Base-by-base conservation (phyloP, 2,888 invertebrate genomes). In the Dicranocentrus wangi region DNA sequence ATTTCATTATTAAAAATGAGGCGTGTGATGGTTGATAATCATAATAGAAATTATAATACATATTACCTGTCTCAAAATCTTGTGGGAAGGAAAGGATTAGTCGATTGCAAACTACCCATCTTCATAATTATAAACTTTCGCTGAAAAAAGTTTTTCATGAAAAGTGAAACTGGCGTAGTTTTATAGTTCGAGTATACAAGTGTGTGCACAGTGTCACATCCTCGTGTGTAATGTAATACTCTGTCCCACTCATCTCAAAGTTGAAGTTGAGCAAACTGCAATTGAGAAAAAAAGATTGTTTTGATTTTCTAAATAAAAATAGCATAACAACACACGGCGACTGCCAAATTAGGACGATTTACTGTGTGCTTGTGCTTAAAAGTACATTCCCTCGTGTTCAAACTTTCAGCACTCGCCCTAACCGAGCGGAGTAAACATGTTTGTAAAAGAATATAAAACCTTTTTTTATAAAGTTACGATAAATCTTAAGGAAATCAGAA, bases 141-240 rank as follows among this genome's bases (percentile, higher is more conserved):
- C 77, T 77, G 76, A 39, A 60, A 66, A 58, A 25, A 68, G 28
- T 25, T 51, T 28, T 60, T 76, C 47, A 76, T 76, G 77, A 77
- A 76, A 77, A 77, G 77, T 77, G 77, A 77, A 77, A 77, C 63
- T 53, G 70, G 66, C 55, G 58, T 68, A n/a, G n/a, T n/a, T n/a
- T n/a, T n/a, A n/a, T n/a, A n/a, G n/a, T n/a, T n/a, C n/a, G n/a
- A n/a, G n/a, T n/a, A n/a, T n/a, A n/a, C n/a, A n/a, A n/a, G n/a
- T n/a, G n/a, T n/a, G n/a, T n/a, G n/a, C n/a, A n/a, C n/a, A n/a
- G n/a, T n/a, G n/a, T n/a, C n/a, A 68, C 47, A 19, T 55, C 21
- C 21, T 55, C 21, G 23, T 55, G 8, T 23, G 23, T 23, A 3
- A 19, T 55, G 55, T 55, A 5, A 21, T 15, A 23, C 8, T 55